Evolutionary conservation across 2,113 vertebrate species (phyloP).

Genomic region (Campylomormyrus numenius): DNA sequence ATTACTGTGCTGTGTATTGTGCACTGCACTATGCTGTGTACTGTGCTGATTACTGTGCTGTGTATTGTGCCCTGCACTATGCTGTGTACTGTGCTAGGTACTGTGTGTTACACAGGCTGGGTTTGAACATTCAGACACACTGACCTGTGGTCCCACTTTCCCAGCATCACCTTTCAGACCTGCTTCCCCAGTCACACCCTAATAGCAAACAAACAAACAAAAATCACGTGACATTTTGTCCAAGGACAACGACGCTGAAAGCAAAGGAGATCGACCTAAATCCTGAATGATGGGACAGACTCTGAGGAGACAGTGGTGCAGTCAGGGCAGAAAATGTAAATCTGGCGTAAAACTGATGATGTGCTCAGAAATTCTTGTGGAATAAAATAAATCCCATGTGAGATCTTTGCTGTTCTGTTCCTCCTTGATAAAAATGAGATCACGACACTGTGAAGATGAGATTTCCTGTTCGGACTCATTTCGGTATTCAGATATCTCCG

Average conservation of each 20-base stretch:
- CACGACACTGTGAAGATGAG: background rate
- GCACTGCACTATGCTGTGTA: background rate
- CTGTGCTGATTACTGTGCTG: too few species aligned
- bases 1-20: background rate
- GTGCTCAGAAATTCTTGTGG: background rate
- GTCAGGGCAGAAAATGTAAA: background rate
- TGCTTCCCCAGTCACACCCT: constrained; percentile 62
- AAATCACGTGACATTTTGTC: background rate
- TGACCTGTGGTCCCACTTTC: constrained; percentile 56
- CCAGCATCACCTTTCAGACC: constrained; percentile 68
- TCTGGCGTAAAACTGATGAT: background rate
- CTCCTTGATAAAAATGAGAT: background rate
- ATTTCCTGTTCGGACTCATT: background rate
- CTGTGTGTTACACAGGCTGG: background rate
- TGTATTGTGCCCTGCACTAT: background rate
- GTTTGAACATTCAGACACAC: constrained; percentile 21
- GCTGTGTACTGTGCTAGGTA: background rate
- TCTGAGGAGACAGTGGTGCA: background rate
- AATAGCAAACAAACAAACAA: background rate
- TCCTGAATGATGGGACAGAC: background rate
- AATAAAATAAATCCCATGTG: background rate
- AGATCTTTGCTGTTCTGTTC: background rate
- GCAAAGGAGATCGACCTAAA: background rate
- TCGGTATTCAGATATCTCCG: background rate
- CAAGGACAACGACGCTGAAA: background rate